Evolutionary conservation across 2,888 invertebrate genomes (phyloP).

Genomic region (Phoenoteleia sp.): DNA sequence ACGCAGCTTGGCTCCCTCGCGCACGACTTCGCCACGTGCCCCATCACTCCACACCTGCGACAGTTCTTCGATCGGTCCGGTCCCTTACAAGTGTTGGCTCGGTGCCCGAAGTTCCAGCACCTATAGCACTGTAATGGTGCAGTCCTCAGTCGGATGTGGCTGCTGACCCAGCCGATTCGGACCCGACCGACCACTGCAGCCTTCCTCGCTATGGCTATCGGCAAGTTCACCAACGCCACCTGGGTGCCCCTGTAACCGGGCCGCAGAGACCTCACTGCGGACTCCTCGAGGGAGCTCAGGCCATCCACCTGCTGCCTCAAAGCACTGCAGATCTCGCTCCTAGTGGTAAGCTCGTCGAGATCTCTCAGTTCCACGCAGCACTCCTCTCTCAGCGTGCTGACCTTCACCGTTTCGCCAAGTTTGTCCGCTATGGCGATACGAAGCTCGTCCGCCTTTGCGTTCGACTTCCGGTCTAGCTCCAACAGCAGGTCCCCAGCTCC

Average conservation of each 20-base stretch:
- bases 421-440: too few species aligned
- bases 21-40: background rate
- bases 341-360: constrained; percentile 47
- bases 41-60: background rate
- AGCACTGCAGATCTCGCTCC: constrained; percentile 27
- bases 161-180: constrained; percentile 55
- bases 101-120: background rate
- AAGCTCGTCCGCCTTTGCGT: too few species aligned
- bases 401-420: too few species aligned
- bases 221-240: constrained; percentile 13
- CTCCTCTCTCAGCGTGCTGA: too few species aligned
- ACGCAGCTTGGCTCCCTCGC: background rate
- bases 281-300: background rate
- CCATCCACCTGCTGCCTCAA: background rate
- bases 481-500: background rate
- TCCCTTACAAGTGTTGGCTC: background rate
- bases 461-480: background rate
- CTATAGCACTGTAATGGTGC: constrained; percentile 14
- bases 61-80: background rate
- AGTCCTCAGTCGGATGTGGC: constrained; percentile 20
- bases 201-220: background rate
- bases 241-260: constrained; percentile 27
- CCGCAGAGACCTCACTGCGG: constrained; percentile 10
- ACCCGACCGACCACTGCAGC: too few species aligned
- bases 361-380: constrained; percentile 35